phyloP scores from a whole-genome alignment of 2,797 vertebrate genomes.

The Anabas testudineus region DNA sequence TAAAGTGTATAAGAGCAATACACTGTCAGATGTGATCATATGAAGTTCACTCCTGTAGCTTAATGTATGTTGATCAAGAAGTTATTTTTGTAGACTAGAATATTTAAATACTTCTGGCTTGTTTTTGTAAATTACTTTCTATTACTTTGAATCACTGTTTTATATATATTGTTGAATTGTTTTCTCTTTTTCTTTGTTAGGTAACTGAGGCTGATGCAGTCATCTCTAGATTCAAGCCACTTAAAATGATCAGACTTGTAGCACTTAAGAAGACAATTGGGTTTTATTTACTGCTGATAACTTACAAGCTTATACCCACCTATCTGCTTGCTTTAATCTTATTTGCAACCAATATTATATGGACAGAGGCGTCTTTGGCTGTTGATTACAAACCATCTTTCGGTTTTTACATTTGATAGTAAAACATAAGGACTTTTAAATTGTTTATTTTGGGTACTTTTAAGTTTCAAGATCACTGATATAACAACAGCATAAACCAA shows the following conservation, averaged over 20 bases:
- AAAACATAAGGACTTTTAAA: background rate
- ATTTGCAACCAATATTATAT: slow-evolving; percentile 3
- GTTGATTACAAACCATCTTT: background rate
- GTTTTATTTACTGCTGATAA: slow-evolving; percentile 12
- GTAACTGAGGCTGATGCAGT: background rate
- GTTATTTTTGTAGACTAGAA: background rate
- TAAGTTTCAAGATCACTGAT: too few species aligned
- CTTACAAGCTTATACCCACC: background rate
- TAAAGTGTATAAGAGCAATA: too few species aligned
- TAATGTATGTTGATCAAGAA: background rate
- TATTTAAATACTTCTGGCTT: background rate
- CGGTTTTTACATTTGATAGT: background rate
- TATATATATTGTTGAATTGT: slow-evolving; percentile 6
- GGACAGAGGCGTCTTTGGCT: background rate
- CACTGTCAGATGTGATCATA: background rate
- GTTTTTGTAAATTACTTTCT: background rate
- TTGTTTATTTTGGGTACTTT: background rate
- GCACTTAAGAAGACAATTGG: background rate
- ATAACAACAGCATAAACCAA: background rate
- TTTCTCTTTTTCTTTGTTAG: slow-evolving; percentile 34
- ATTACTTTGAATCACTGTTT: background rate
- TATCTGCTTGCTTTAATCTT: slow-evolving; percentile 19
- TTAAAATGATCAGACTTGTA: slow-evolving; percentile 8
- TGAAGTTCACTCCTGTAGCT: background rate
- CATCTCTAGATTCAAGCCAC: slow-evolving; percentile 11